phyloP scores from a whole-genome alignment of 2,797 vertebrate species.

The Artibeus jamaicensis region DNA sequence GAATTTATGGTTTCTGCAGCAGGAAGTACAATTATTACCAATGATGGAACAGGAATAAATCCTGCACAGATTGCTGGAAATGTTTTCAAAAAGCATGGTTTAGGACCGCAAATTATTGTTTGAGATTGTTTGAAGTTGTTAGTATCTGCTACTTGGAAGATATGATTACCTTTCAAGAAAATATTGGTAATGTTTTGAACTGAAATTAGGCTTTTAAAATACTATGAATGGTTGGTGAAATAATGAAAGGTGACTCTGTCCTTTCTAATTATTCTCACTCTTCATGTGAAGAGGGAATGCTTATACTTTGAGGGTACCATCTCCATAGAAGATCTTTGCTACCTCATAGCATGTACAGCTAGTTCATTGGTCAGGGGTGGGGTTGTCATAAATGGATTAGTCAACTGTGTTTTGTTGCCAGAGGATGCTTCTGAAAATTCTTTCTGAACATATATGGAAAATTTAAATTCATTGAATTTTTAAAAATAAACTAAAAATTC shows the following conservation, averaged over 20 bases:
- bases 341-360: background rate
- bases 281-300: background rate
- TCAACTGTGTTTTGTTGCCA: background rate
- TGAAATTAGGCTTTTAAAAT: background rate
- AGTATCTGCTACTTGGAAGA: constrained; percentile 42
- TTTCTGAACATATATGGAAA: background rate
- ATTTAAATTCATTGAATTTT: background rate
- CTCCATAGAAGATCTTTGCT: background rate
- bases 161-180: constrained; percentile 42
- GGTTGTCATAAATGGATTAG: background rate
- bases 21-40: constrained; percentile 96
- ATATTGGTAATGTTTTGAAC: constrained; percentile 62
- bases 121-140: constrained; percentile 91
- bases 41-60: constrained; percentile 97
- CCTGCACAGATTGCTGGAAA: constrained; percentile 95
- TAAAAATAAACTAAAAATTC: background rate
- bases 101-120: constrained; percentile 95
- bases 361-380: background rate
- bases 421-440: background rate
- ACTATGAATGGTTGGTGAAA: background rate
- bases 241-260: background rate
- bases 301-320: background rate
- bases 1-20: constrained; percentile 97
- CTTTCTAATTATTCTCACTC: background rate
- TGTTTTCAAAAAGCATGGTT: constrained; percentile 96